Evolutionary conservation across 2,888 invertebrate genomes (phyloP).

Genomic region (Aphidius colemani): DNA sequence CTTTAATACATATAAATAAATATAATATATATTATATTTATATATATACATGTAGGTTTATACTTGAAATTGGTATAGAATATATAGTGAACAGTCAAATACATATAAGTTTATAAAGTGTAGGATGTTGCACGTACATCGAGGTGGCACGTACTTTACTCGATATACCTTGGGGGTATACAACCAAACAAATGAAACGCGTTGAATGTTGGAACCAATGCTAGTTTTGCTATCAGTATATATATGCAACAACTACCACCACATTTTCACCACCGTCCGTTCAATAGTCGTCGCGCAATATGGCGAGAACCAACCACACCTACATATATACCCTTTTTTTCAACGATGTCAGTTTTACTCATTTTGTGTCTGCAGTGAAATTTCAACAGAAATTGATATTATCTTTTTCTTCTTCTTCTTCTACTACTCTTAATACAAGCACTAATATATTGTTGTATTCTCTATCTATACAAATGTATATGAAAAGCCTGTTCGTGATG

Average conservation of each 20-base stretch:
- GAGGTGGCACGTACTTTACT: constrained; percentile 24
- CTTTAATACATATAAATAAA: constrained; percentile 36
- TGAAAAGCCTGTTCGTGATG: not conserved
- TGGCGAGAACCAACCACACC: constrained; percentile 31
- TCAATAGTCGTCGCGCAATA: constrained; percentile 36
- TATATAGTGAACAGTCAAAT: not conserved
- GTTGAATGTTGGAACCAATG: constrained; percentile 17
- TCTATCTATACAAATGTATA: too few species aligned
- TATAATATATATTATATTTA: not conserved
- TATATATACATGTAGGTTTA: constrained; percentile 35
- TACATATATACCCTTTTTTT: constrained; percentile 22
- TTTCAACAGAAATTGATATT: too few species aligned
- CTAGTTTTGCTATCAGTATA: not conserved
- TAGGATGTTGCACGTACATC: constrained; percentile 17
- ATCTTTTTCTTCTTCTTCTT: too few species aligned
- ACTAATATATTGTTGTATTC: too few species aligned
- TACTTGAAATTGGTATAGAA: too few species aligned
- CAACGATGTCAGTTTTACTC: constrained; percentile 4
- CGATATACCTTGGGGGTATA: constrained; percentile 22
- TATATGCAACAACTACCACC: not conserved
- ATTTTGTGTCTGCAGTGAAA: not conserved
- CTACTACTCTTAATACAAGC: too few species aligned
- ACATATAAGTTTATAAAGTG: not conserved
- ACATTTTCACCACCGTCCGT: constrained; percentile 28
- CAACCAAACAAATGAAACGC: constrained; percentile 28